Percentiles rank a stretch among this genome's conserved stretches.
phyloP scores from a whole-genome alignment of 2,797 vertebrate genomes.

The Acestrorhynchus altus region DNA sequence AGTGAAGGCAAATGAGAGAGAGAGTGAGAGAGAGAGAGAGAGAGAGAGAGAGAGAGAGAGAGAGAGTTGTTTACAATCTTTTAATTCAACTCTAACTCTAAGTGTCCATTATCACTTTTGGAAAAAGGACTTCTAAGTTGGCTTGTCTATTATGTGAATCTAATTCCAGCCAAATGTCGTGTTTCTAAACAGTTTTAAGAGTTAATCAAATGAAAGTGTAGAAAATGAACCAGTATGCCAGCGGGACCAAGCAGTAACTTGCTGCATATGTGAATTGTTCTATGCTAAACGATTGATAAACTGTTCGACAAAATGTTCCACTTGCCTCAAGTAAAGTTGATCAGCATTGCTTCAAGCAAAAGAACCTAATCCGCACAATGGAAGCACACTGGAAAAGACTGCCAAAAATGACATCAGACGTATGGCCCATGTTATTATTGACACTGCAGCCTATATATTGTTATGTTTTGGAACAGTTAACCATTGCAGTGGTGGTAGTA shows the following conservation, averaged over 20 bases:
- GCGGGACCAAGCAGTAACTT: neutral
- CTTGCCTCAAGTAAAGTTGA: neutral
- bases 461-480: neutral
- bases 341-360: neutral
- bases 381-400: neutral
- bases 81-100: conserved; percentile 8
- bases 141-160: neutral
- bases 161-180: neutral
- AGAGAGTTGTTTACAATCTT: conserved; percentile 36
- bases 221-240: neutral
- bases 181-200: neutral
- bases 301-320: neutral
- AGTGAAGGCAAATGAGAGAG: conserved; percentile 37
- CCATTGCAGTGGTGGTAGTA: neutral
- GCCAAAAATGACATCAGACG: conserved; percentile 11
- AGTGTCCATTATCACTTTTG: conserved; percentile 34
- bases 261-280: neutral
- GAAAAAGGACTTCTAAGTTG: neutral
- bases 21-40: conserved; percentile 20
- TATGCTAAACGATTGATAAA: neutral
- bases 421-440: conserved; percentile 1
- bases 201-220: conserved; percentile 11
- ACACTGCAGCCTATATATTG: neutral
- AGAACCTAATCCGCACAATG: conserved; percentile 2
- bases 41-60: neutral